Evolutionary conservation across 2,888 invertebrate species (phyloP), one percentile per base, ranked within the genome.

Genomic region (Nasonia oneida): DNA sequence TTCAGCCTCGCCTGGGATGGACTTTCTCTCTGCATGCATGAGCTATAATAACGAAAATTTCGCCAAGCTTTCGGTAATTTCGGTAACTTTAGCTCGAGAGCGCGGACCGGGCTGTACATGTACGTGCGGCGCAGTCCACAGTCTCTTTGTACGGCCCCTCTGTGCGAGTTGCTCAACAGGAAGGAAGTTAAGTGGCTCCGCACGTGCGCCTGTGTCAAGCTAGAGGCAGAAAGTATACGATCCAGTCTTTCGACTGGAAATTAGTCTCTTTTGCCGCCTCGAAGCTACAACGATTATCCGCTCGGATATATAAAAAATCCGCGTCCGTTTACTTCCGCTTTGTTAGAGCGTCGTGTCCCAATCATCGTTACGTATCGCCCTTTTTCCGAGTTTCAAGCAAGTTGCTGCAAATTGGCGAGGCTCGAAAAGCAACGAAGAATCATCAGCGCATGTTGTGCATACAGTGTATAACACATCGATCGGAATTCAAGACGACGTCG

Each of bases 21-120:
- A 3, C 29, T 29, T 6, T 79, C 61, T 77, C 64, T 77, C 81
- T 80, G 77, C 87, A 15, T 47, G 18, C 33, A 39, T 53, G 47
- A 73, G 77, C 39, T 83, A 84, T 86, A 86, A 87, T 87, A 87
- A 86, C 86, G 75, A 86, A 87, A 83, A 83, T 85, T 85, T 85
- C 81, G n/a, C 81, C 42, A 83, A 75, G 85, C 87, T 85, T 75
- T 85, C 84, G 87, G 85, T 87, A 85, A 87, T 85, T 87, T 87
- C 83, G 81, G 47, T 83, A 87, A 87, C 84, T 87, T 85, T 85
- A 39, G 47, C 50, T 50, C 39, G 29, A 10, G 47, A 15, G 33
- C 37, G 50, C 37, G 50, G 42, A n/a, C 70, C 33, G 1, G 42
- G n/a, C 39, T 73, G 3, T 18, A n/a, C 5, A 29, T 67, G 29